phyloP scores from a whole-genome alignment of 2,888 invertebrate species.

The Watsonalla binaria region DNA sequence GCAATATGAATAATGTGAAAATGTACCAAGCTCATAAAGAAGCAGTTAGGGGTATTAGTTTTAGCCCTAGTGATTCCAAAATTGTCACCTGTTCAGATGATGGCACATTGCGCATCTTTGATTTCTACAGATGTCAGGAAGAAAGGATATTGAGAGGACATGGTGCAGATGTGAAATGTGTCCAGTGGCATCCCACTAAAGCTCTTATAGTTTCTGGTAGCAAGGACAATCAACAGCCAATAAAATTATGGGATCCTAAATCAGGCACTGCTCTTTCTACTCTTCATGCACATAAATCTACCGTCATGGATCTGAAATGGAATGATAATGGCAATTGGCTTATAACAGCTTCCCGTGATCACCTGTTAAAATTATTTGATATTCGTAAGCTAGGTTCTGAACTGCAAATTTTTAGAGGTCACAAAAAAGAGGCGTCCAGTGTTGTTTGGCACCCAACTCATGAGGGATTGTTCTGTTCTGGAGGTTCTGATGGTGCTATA shows the following conservation, averaged over 20 bases:
- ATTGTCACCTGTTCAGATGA: constrained; percentile 99
- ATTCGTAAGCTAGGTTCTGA: constrained; percentile 97
- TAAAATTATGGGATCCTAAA: constrained; percentile 99
- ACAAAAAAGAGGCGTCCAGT: constrained; percentile 98
- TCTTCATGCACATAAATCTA: constrained; percentile 99
- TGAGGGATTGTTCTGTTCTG: constrained; percentile 97
- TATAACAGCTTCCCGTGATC: constrained; percentile 98
- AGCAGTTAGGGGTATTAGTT: constrained; percentile 99
- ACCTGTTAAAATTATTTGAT: constrained; percentile 98
- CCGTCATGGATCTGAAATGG: constrained; percentile 99
- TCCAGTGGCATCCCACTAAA: constrained; percentile 99
- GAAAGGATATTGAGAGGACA: constrained; percentile 96
- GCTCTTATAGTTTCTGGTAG: constrained; percentile 98
- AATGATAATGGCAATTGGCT: constrained; percentile 99
- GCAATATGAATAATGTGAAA: constrained; percentile 99
- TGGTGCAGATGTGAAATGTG: constrained; percentile 99
- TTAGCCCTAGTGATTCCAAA: constrained; percentile 99
- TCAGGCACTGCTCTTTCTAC: constrained; percentile 96
- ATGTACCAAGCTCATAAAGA: constrained; percentile 99
- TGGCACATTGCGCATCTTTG: constrained; percentile 99
- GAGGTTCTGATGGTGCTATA: constrained; percentile 98
- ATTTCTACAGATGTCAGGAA: constrained; percentile 97
- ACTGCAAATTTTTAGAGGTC: constrained; percentile 98
- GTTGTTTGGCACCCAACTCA: constrained; percentile 99
- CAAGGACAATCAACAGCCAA: constrained; percentile 99